Percentiles rank a stretch among this genome's conserved stretches.
Evolutionary conservation across 2,113 vertebrate species (phyloP).

Genomic region (Pangasianodon hypophthalmus): DNA sequence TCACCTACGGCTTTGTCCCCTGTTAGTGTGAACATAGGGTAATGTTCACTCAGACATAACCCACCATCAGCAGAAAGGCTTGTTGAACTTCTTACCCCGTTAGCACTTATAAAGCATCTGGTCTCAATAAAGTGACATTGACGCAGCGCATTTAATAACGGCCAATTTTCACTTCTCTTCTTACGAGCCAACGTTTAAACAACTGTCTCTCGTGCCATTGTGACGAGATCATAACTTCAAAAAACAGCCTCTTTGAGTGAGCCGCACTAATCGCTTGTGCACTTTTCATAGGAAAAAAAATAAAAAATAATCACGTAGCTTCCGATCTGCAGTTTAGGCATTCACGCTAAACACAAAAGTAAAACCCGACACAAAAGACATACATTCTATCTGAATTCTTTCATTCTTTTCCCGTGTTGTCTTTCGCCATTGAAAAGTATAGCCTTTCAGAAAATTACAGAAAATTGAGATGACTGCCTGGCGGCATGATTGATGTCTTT

Average conservation of each 20-base stretch:
- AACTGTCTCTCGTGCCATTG: not conserved
- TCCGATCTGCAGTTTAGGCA: constrained; percentile 51
- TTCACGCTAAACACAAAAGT: constrained; percentile 34
- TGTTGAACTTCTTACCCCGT: not conserved
- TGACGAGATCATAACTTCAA: not conserved
- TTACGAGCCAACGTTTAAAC: constrained; percentile 1
- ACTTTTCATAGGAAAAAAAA: not conserved
- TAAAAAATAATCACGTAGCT: constrained; percentile 34
- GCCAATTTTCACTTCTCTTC: not conserved
- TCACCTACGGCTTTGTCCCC: not conserved
- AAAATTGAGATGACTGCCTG: constrained; percentile 67
- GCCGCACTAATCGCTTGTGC: not conserved
- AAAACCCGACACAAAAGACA: constrained; percentile 42
- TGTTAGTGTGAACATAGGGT: not conserved
- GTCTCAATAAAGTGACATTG: not conserved
- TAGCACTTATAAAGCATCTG: not conserved
- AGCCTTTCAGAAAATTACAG: constrained; percentile 73
- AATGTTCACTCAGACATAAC: not conserved
- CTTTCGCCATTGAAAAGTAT: constrained; percentile 63
- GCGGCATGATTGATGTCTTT: constrained; percentile 49
- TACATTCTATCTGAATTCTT: constrained; percentile 31
- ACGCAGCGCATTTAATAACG: not conserved
- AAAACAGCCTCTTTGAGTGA: not conserved
- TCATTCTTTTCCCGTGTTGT: not conserved
- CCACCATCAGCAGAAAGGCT: not conserved